Evolutionary conservation across 2,797 vertebrate species (phyloP), one percentile per base, ranked within the genome.

Genomic region (Coregonus ussuriensis): DNA sequence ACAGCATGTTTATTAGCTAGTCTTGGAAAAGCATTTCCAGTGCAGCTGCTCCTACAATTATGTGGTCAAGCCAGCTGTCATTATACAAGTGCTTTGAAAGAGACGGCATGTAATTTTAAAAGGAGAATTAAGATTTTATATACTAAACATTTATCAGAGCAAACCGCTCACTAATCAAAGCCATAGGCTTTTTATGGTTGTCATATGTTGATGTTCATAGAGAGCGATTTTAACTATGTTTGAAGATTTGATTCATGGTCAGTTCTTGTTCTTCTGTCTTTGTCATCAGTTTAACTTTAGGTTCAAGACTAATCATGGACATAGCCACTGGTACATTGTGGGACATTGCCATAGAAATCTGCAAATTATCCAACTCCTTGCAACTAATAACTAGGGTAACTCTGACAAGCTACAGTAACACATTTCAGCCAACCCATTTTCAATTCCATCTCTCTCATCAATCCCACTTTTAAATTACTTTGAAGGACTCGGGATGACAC

Each of bases 51-150:
- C 81, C 79, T 59, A 0, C 81, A 73, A 74, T 81, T 76, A 82
- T 87, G 78, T 84, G 82, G 75, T 83, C 75, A 72, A 68, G 83
- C 74, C 31, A 73, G 81, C 41, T 3, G 5, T 71, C 66, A 51
- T 68, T 89, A 21, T 73, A 86, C 78, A 84, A 80, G 63, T 1
- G 0, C 4, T 0, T 3, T 25, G 52, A 71, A 70, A 21, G 41
- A 21, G 69, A 71, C 6, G 25, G 18, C 11, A 18, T 51, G 41
- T 25, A 13, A 25, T 47, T 71, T n/a, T 18, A 71, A 56, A 56
- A 33, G 37, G 35, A 21, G 15, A 51, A 71, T 71, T 18, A 47
- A 1, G 29, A 7, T 71, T 51, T 70, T 47, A 71, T 71, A 47
- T 4, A n/a, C 35, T 21, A 2, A 68, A 33, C 37, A 51, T 71